These are phyloP conservation scores for Harpalus rubripes DNA, from an alignment of 2,888 invertebrate genomes.

Conservation along the genomic window DNA sequence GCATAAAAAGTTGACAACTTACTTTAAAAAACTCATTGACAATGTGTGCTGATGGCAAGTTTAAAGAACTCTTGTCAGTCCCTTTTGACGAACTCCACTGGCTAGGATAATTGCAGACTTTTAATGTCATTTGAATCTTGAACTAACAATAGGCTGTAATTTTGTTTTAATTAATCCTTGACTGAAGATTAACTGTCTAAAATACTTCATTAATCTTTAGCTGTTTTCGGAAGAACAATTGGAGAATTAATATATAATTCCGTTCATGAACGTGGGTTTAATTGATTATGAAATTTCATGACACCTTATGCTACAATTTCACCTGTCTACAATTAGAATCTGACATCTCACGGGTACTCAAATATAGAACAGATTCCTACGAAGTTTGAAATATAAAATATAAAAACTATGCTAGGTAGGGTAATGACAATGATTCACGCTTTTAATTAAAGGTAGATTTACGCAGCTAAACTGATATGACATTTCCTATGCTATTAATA, in stretches of 20 bases:
- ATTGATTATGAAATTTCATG: not conserved
- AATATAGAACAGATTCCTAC: no score
- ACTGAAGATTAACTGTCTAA: conserved; percentile 24
- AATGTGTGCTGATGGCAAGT: conserved; percentile 10
- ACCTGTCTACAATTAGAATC: not conserved
- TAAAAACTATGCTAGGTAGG: no score
- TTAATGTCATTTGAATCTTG: conserved; percentile 6
- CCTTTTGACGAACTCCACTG: conserved; percentile 2
- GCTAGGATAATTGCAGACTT: conserved; percentile 1
- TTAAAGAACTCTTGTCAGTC: conserved; percentile 7
- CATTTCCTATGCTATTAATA: no score
- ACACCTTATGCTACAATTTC: no score
- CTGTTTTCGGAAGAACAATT: not conserved
- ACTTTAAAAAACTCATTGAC: conserved; percentile 37
- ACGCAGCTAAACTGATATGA: no score
- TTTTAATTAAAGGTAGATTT: no score
- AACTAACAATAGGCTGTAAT: conserved; percentile 28
- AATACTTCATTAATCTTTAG: conserved; percentile 25
- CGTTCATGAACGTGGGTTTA: not conserved
- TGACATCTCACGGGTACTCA: no score
- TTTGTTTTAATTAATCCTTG: conserved; percentile 43
- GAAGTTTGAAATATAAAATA: no score
- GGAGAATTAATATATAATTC: conserved; percentile 27
- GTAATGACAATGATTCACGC: no score
- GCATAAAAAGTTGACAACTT: conserved; percentile 38